A percentile compares a stretch with the other conserved stretches of the same genome.
Evolutionary conservation across 2,797 vertebrate genomes (phyloP).

Genomic region (Tangara arthus): DNA sequence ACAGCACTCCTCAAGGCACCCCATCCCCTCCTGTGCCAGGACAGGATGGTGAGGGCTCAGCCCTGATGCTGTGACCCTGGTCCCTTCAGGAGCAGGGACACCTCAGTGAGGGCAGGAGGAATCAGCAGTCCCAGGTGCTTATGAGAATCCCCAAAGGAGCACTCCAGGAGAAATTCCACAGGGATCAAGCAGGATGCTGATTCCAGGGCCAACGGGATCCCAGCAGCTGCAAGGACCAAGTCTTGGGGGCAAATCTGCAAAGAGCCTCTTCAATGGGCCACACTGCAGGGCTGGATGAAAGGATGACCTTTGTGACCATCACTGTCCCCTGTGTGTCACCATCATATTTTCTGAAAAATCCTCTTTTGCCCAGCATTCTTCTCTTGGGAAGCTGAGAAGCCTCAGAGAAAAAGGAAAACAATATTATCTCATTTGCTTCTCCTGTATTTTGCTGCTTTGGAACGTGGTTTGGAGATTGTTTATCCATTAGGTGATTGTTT

Average conservation of each 20-base stretch:
- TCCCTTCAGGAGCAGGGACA: background rate
- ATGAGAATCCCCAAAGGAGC: background rate
- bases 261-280: background rate
- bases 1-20: background rate
- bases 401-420: too few species aligned
- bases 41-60: background rate
- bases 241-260: background rate
- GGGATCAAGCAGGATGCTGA: background rate
- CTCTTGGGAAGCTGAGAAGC: too few species aligned
- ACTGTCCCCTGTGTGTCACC: background rate
- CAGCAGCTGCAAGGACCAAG: background rate
- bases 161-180: background rate
- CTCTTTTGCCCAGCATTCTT: too few species aligned
- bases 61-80: background rate
- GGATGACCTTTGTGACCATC: background rate
- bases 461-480: too few species aligned
- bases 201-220: accelerated
- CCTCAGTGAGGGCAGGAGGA: accelerated
- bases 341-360: too few species aligned
- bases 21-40: background rate
- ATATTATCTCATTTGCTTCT: too few species aligned
- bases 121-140: background rate
- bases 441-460: too few species aligned
- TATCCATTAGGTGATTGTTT: too few species aligned
- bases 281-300: accelerated